These are phyloP conservation scores for Eumeta japonica DNA, from an alignment of 1,140 invertebrate species.

Conservation along the genomic window DNA sequence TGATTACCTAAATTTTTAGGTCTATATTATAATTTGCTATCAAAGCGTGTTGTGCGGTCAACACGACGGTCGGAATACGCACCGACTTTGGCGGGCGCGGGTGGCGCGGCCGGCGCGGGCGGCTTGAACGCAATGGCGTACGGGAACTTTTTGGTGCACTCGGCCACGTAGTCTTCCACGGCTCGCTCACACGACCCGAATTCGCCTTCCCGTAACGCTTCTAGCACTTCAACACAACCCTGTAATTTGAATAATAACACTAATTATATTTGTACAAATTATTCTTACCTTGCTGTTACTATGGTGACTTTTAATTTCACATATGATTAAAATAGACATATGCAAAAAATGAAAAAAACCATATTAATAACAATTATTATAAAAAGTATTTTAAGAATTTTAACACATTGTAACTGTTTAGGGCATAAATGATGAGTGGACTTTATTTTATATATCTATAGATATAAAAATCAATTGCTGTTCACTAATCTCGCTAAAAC, in stretches of 20 bases:
- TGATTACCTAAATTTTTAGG: no score
- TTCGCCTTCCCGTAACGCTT: slow-evolving; percentile 73
- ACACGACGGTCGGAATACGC: slow-evolving; percentile 1
- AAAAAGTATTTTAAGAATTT: no score
- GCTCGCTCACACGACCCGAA: slow-evolving; percentile 72
- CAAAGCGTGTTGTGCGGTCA: background rate
- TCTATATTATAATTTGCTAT: background rate
- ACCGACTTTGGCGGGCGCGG: slow-evolving; percentile 3
- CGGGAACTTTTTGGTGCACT: slow-evolving; percentile 73
- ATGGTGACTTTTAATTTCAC: no score
- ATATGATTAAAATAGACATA: no score
- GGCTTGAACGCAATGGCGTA: slow-evolving; percentile 70
- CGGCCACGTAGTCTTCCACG: slow-evolving; percentile 66
- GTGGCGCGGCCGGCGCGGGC: slow-evolving; percentile 25
- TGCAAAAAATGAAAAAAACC: no score
- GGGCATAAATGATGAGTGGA: no score
- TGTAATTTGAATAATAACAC: slow-evolving; percentile 39
- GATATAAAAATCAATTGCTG: no score
- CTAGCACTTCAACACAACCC: slow-evolving; percentile 76
- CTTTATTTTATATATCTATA: no score
- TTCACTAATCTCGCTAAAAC: no score
- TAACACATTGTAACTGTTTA: no score
- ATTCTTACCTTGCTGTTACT: no score
- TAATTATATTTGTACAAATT: background rate
- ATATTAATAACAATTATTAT: no score